These are phyloP conservation scores for Aromia moschata DNA, from an alignment of 2,888 invertebrate genomes.

Conservation along the genomic window DNA sequence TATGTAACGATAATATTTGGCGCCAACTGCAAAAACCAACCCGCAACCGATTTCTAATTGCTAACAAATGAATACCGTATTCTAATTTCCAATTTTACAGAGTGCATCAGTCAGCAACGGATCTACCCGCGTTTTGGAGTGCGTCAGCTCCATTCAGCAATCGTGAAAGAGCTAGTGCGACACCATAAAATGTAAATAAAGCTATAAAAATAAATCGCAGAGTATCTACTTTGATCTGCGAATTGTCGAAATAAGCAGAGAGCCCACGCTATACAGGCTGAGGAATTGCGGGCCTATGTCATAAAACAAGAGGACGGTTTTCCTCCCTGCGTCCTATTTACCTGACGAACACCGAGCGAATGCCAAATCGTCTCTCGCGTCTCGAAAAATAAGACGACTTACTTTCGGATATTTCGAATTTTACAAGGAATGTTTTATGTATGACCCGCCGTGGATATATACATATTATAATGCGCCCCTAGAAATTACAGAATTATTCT, in stretches of 20 bases:
- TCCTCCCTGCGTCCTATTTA: constrained; percentile 51
- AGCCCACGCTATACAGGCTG: constrained; percentile 47
- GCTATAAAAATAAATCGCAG: constrained; percentile 53
- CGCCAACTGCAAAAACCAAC: no score
- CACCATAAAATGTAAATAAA: constrained; percentile 50
- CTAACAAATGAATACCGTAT: no score
- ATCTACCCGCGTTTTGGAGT: background rate
- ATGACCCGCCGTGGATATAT: constrained; percentile 6
- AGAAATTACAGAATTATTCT: constrained; percentile 1
- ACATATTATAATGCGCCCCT: background rate
- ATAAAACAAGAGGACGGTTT: constrained; percentile 51
- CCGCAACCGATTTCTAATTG: no score
- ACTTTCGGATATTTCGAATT: constrained; percentile 13
- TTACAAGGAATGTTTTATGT: constrained; percentile 17
- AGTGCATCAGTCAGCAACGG: background rate
- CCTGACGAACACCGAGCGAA: constrained; percentile 49
- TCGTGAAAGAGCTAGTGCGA: constrained; percentile 25
- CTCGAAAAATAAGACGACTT: constrained; percentile 31
- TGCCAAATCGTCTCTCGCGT: constrained; percentile 43
- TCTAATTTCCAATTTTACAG: no score
- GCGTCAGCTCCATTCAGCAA: constrained; percentile 12
- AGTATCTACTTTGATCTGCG: constrained; percentile 48
- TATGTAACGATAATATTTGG: no score
- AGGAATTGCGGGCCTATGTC: constrained; percentile 50
- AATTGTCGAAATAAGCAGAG: constrained; percentile 52